Evolutionary conservation across 1,140 invertebrate species (phyloP).

Genomic region (Eriosoma lanigerum): DNA sequence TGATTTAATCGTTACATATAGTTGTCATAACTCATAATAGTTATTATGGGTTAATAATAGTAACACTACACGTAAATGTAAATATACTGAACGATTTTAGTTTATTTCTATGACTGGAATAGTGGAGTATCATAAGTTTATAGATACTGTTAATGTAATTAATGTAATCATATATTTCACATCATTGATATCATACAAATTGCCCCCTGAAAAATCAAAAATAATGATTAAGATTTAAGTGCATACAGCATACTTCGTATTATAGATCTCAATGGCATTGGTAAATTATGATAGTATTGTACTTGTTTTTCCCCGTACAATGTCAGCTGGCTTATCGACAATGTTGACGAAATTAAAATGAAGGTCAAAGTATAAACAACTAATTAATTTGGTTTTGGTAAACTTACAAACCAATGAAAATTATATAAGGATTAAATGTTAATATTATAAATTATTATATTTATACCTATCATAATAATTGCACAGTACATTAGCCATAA

Average conservation of each 20-base stretch:
- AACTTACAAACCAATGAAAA: neutral
- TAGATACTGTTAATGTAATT: too few relatives aligned
- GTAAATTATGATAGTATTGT: constrained; percentile 31
- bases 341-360: constrained; percentile 49
- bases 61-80: neutral
- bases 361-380: constrained; percentile 30
- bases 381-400: constrained; percentile 21
- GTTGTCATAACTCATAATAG: neutral
- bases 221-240: neutral
- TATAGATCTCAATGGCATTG: constrained; percentile 33
- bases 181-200: neutral
- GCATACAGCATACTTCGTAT: too few relatives aligned
- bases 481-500: too few relatives aligned
- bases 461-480: too few relatives aligned
- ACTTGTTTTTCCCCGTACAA: constrained; percentile 29
- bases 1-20: neutral
- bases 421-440: neutral
- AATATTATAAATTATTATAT: neutral
- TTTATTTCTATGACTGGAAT: neutral
- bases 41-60: too few relatives aligned
- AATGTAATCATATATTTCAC: too few relatives aligned
- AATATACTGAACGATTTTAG: neutral
- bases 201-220: neutral
- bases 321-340: constrained; percentile 31
- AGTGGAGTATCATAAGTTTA: too few relatives aligned